Evolutionary conservation across 2,888 invertebrate species (phyloP), one percentile per base, ranked within the genome.

Genomic region (Noctua pronuba): DNA sequence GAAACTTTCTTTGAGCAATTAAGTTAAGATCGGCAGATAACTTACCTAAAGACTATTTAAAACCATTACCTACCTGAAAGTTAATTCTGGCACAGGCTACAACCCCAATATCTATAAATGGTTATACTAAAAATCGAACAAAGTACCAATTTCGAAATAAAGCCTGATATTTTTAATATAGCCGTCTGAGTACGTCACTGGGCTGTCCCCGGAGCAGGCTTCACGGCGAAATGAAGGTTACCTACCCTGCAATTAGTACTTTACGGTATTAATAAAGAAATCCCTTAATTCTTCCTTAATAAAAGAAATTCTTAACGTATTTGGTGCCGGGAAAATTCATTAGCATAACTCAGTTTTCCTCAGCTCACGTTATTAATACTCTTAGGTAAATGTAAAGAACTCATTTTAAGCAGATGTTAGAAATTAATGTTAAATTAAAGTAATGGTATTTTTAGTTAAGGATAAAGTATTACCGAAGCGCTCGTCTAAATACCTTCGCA

Each of bases 221-320:
- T 91, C 89, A 89, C 89, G 87, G 87, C 88, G 90, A 92, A 93
- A 93, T 92, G 92, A 93, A 94, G 88, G 92, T 90, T 85, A 91
- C 89, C 91, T 90, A 92, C 92, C 91, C 88, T 88, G 92, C 93
- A 94, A 94, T 95, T 94, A 94, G 92, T 92, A 91, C 88, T 92
- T 90, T 91, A 91, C 90, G 91, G 90, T 92, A 94, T 94, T 93
- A 94, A 93, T 94, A 92, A 94, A 93, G 93, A 93, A 94, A 93
- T 93, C 91, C 93, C 92, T 92, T 92, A 92, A 93, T 92, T 92
- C 91, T 91, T 92, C 90, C 89, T 90, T 90, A 92, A 92, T 93
- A 91, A 93, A 91, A 90, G 90, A 92, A 92, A 92, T 92, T 92
- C 89, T 91, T 86, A 89, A 90, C 88, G 88, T 88, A 84, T 88